Percentiles rank a stretch among this genome's conserved stretches.
phyloP scores from a whole-genome alignment of 2,888 invertebrate genomes.

The Drosophila leonis region DNA sequence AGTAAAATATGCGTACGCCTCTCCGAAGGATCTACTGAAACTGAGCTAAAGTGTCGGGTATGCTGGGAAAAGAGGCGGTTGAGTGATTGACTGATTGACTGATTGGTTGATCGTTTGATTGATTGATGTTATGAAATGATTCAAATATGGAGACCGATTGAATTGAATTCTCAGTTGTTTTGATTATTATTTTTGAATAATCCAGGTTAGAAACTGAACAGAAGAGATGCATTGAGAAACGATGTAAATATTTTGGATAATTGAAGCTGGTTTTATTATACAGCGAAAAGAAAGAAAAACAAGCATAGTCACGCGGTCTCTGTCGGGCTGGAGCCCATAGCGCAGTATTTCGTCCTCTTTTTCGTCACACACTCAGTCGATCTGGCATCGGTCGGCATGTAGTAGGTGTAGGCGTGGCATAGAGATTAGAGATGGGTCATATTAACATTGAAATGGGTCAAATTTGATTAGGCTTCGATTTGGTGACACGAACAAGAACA shows the following conservation, averaged over 20 bases:
- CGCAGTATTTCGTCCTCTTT: constrained; percentile 52
- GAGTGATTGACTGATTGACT: constrained; percentile 20
- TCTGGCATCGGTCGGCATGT: constrained; percentile 22
- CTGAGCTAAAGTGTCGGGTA: constrained; percentile 34
- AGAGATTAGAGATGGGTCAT: constrained; percentile 19
- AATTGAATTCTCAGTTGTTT: constrained; percentile 5
- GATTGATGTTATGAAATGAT: constrained; percentile 27
- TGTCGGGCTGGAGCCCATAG: constrained; percentile 18
- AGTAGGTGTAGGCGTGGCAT: constrained; percentile 39
- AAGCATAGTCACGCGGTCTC: constrained; percentile 73
- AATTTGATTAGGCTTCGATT: constrained; percentile 13
- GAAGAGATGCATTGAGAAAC: neutral
- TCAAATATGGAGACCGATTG: constrained; percentile 2
- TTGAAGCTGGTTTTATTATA: constrained; percentile 50
- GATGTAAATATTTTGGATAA: neutral
- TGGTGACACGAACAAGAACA: constrained; percentile 11
- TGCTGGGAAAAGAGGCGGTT: constrained; percentile 22
- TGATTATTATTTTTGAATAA: neutral
- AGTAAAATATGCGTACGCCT: constrained; percentile 41
- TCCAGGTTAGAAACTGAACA: neutral
- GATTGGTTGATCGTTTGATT: constrained; percentile 5
- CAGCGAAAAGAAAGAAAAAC: constrained; percentile 70
- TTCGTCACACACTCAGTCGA: constrained; percentile 46
- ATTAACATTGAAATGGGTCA: constrained; percentile 14
- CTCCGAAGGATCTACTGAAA: constrained; percentile 29